A percentile compares a stretch with the other conserved stretches of the same genome.
Conservation (phyloP, 2,888 invertebrate species). For the Hoplodrina ambigua region DNA sequence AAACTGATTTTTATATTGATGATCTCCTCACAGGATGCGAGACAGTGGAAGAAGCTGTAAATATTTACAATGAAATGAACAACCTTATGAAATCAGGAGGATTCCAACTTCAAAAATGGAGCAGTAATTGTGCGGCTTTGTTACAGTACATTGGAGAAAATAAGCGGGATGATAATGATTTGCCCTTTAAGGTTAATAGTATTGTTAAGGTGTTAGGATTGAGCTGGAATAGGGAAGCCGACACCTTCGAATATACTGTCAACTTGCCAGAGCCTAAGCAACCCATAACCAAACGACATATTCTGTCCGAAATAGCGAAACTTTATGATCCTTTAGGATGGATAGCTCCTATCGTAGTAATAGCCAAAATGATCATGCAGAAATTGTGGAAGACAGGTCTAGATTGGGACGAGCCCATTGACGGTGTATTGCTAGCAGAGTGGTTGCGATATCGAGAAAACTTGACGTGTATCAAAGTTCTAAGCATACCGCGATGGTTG, state of each 20-base stretch:
- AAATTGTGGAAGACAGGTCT: too few species aligned
- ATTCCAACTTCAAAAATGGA: conserved; percentile 62
- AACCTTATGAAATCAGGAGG: too few species aligned
- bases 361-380: conserved; percentile 18
- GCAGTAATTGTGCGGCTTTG: conserved; percentile 52
- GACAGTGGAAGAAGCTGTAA: conserved; percentile 46
- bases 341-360: not conserved
- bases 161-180: not conserved
- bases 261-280: not conserved
- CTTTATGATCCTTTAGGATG: too few species aligned
- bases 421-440: too few species aligned
- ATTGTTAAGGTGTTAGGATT: conserved; percentile 9
- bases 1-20: conserved; percentile 43
- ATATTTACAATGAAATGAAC: conserved; percentile 30
- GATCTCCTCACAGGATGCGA: conserved; percentile 56
- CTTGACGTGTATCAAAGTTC: too few species aligned
- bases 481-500: too few species aligned
- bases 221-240: not conserved
- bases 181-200: not conserved
- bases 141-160: conserved; percentile 26
- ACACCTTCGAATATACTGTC: conserved; percentile 4
- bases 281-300: too few species aligned
- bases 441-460: too few species aligned
- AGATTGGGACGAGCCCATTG: too few species aligned
- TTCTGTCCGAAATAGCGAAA: conserved; percentile 2